Conservation (phyloP, 2,113 vertebrate species). For the Trematocara unimaculatum region DNA sequence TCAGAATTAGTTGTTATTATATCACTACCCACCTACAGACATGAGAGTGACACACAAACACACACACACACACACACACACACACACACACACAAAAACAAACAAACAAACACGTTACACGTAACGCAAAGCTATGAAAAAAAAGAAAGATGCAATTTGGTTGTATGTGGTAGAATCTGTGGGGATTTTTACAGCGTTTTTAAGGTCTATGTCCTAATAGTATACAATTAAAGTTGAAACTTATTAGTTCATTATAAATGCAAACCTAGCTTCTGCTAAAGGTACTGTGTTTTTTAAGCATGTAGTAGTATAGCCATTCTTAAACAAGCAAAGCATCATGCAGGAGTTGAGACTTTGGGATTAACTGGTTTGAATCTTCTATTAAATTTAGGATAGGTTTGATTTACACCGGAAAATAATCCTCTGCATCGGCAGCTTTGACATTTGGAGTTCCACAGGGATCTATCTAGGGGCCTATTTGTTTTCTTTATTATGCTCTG, state of each 20-base stretch:
- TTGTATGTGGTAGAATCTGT: background rate
- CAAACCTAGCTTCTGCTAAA: background rate
- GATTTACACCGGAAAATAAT: background rate
- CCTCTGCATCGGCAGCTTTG: background rate
- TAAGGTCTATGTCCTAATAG: background rate
- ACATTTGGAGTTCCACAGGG: background rate
- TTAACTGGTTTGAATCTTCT: background rate
- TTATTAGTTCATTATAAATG: background rate
- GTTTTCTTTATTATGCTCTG: background rate
- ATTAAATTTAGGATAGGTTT: background rate
- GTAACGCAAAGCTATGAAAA: background rate
- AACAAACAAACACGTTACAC: background rate
- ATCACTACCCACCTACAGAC: background rate
- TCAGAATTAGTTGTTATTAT: background rate
- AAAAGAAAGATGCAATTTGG: background rate
- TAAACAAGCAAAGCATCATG: background rate
- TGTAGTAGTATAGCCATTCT: background rate
- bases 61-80: background rate
- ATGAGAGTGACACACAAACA: background rate
- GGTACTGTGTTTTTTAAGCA: background rate
- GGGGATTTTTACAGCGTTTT: background rate
- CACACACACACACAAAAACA: too few species aligned
- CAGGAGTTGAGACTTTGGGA: background rate
- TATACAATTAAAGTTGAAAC: background rate
- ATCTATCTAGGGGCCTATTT: background rate